Evolutionary conservation across 2,797 vertebrate species (phyloP).

Genomic region (Chelidonichthys spinosus): DNA sequence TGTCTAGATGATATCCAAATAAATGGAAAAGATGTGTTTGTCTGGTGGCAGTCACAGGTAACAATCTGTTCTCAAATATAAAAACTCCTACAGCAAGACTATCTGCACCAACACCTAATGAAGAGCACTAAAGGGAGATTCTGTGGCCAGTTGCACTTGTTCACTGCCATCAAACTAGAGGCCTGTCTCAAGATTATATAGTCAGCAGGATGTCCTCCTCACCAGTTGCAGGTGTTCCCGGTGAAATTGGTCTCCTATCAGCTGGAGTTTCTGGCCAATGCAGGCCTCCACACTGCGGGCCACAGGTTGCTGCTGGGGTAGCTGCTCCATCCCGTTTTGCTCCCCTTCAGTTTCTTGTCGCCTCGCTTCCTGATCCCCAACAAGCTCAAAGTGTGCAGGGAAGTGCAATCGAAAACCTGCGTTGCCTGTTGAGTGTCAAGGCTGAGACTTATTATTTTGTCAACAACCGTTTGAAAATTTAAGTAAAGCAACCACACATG

Average conservation of each 20-base stretch:
- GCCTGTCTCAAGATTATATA: slow-evolving; percentile 19
- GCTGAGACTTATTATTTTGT: slow-evolving; percentile 51
- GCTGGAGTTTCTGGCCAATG: slow-evolving; percentile 87
- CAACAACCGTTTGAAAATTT: slow-evolving; percentile 21
- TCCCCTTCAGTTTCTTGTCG: slow-evolving; percentile 60
- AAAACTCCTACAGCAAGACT: slow-evolving; percentile 2
- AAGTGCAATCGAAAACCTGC: slow-evolving; percentile 86
- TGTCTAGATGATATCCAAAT: slow-evolving; percentile 1
- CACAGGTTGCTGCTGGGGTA: slow-evolving; percentile 63
- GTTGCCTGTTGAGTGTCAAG: slow-evolving; percentile 79
- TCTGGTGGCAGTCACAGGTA: slow-evolving; percentile 8
- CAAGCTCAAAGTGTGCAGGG: slow-evolving; percentile 77
- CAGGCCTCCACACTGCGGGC: slow-evolving; percentile 78
- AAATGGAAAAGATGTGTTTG: background rate
- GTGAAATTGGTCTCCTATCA: slow-evolving; percentile 88
- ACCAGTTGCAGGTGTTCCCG: slow-evolving; percentile 85
- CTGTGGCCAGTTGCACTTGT: slow-evolving; percentile 11
- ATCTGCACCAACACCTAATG: slow-evolving; percentile 6
- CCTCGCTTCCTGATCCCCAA: slow-evolving; percentile 67
- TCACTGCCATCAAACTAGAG: slow-evolving; percentile 30
- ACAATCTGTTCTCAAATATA: slow-evolving; percentile 17
- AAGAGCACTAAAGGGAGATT: background rate
- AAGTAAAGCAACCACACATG: slow-evolving; percentile 25
- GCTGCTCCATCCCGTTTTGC: slow-evolving; percentile 69
- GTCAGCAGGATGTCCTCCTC: slow-evolving; percentile 58